A percentile compares a stretch with the other conserved stretches of the same genome.
These are phyloP conservation scores for zebrafish (Danio rerio) DNA, from an alignment of 2,113 vertebrate species.

Conservation along the genomic window DNA sequence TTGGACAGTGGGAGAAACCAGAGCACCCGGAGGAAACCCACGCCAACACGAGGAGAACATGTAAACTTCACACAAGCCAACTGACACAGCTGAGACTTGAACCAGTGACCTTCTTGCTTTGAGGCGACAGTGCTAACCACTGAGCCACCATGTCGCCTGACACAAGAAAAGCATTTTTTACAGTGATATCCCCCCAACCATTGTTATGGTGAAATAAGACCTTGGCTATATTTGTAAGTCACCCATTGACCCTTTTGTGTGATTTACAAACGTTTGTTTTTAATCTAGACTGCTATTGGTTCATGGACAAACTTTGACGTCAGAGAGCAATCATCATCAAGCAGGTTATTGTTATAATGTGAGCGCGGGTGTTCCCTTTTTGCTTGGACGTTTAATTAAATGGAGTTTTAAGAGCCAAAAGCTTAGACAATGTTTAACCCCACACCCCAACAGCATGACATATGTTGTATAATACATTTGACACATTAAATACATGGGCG, in stretches of 20 bases:
- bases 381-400: slow-evolving; percentile 39
- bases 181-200: not conserved
- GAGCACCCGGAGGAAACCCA: too few relatives aligned
- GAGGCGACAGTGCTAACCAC: too few relatives aligned
- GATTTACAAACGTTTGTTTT: slow-evolving; percentile 27
- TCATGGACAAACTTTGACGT: slow-evolving; percentile 40
- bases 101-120: too few relatives aligned
- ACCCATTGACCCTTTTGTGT: slow-evolving; percentile 28
- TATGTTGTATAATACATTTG: slow-evolving; percentile 14
- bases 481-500: not conserved
- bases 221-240: not conserved
- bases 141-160: too few relatives aligned
- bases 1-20: too few relatives aligned
- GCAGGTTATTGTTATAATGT: slow-evolving; percentile 37
- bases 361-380: slow-evolving; percentile 8
- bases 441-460: slow-evolving; percentile 4
- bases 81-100: too few relatives aligned
- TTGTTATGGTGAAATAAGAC: not conserved
- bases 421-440: slow-evolving; percentile 35
- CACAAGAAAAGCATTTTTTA: too few relatives aligned
- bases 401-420: slow-evolving; percentile 47
- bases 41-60: too few relatives aligned
- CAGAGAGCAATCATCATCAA: slow-evolving; percentile 40
- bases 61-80: too few relatives aligned
- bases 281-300: not conserved